These are phyloP conservation scores for Zaprionus vittiger DNA, from an alignment of 1,140 invertebrate genomes.

Conservation along the genomic window DNA sequence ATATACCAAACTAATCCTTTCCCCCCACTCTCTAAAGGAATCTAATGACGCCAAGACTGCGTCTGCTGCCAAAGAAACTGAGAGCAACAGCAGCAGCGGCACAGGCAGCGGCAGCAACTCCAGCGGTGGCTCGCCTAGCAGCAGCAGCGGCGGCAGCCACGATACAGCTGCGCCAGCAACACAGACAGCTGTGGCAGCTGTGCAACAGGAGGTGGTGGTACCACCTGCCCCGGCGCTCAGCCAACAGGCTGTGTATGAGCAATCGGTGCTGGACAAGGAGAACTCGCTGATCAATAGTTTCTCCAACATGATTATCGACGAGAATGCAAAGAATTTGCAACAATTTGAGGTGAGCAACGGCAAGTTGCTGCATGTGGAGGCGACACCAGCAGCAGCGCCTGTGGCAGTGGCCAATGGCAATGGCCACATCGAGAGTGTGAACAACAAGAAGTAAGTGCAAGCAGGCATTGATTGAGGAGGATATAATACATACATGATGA, in stretches of 20 bases:
- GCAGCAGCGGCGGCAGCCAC: conserved; percentile 58
- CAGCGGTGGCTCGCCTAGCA: conserved; percentile 59
- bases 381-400: conserved; percentile 9
- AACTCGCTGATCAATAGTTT: conserved; percentile 82
- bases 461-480: background rate
- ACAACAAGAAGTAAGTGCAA: conserved; percentile 81
- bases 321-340: conserved; percentile 82
- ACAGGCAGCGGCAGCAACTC: conserved; percentile 70
- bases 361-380: conserved; percentile 72
- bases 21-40: conserved; percentile 46
- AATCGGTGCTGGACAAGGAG: conserved; percentile 83
- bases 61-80: conserved; percentile 78
- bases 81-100: conserved; percentile 59
- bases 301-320: conserved; percentile 82
- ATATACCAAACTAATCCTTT: background rate
- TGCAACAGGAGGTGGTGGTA: background rate
- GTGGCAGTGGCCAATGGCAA: conserved; percentile 65
- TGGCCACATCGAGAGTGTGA: conserved; percentile 83
- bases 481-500: background rate
- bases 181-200: conserved; percentile 29
- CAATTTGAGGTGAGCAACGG: conserved; percentile 77
- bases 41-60: conserved; percentile 82
- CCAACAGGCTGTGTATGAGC: conserved; percentile 79
- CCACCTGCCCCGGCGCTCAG: conserved; percentile 46
- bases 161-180: conserved; percentile 29